phyloP scores from a whole-genome alignment of 23 tunicate species.

The Botrylloides violaceus region DNA sequence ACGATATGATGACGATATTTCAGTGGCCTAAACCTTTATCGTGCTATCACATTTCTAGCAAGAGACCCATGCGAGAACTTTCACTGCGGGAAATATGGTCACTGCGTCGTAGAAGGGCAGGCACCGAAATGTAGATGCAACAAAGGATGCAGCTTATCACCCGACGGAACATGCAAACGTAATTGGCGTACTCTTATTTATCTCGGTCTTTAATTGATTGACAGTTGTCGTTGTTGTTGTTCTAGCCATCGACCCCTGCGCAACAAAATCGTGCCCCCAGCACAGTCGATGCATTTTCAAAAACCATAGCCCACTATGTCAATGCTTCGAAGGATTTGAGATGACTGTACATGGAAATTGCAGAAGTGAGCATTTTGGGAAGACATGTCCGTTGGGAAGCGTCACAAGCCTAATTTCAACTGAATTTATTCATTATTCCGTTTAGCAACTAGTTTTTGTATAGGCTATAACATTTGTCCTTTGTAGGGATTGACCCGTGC shows the following conservation, averaged over 20 bases:
- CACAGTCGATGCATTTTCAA: not conserved
- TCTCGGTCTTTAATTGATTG: too few relatives aligned
- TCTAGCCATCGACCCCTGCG: not conserved
- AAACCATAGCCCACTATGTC: not conserved
- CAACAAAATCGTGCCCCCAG: not conserved
- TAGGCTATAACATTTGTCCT: too few relatives aligned
- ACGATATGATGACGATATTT: too few relatives aligned
- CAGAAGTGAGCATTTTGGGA: too few relatives aligned
- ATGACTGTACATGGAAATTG: too few relatives aligned
- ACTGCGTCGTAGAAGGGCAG: not conserved
- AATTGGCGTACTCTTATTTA: too few relatives aligned
- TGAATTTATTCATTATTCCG: not conserved
- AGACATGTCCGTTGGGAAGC: too few relatives aligned
- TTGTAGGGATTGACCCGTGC: constrained; percentile 15
- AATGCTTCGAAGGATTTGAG: constrained; percentile 4
- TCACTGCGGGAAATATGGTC: not conserved
- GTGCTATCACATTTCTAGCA: not conserved
- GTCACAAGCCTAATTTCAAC: not conserved
- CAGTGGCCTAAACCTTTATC: too few relatives aligned
- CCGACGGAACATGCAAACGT: not conserved
- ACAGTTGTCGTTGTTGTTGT: not conserved
- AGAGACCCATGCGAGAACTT: not conserved
- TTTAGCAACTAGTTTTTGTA: not conserved
- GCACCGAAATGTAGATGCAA: not conserved
- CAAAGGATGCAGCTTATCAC: not conserved